Evolutionary conservation across 2,888 invertebrate genomes (phyloP), one percentile per base, ranked within the genome.

Genomic region (Dendrolimus pini): DNA sequence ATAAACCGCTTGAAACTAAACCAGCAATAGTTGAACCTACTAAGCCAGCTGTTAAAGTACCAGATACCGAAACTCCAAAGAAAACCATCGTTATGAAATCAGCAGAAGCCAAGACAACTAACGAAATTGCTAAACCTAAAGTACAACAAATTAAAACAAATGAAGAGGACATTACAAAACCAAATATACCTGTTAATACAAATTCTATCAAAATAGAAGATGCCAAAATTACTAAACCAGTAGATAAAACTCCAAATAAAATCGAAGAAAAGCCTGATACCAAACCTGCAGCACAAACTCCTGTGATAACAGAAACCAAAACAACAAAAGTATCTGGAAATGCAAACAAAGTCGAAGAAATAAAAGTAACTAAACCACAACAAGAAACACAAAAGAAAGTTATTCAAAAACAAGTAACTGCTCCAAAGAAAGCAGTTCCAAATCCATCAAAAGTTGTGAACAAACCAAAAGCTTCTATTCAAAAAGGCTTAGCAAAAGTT

Each of bases 351-450:
- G 18, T 13, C 56, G 14, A 62, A 62, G 30, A 30, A 14, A 54
- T 58, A 58, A 55, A 59, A 12, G 53, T 30, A 47, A 18, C 7
- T 58, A 30, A 56, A 30, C 58, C 59, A 52, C 47, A 53, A 47
- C 61, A 55, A 55, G 18, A 41, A 41, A 7, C 7, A 41, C 10
- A 52, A 54, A 54, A 54, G 52, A 47, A 56, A 30, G 14, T 41
- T 53, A 53, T 10, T 56, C 61, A 60, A 42, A 56, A 54, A 8
- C 54, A 57, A 12, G n/a, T 47, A 55, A 7, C n/a, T 10, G 10
- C 41, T 47, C 47, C 9, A 12, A 47, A 47, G 47, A 47, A 47
- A 47, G 6, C 47, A 2, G 6, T 10, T 47, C 47, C 7, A 47
- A 30, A 30, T 30, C 30, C 30, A 30, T 30, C 30, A 30, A 47